Conservation (phyloP, 2,888 invertebrate species). For the Pollenia labialis region DNA sequence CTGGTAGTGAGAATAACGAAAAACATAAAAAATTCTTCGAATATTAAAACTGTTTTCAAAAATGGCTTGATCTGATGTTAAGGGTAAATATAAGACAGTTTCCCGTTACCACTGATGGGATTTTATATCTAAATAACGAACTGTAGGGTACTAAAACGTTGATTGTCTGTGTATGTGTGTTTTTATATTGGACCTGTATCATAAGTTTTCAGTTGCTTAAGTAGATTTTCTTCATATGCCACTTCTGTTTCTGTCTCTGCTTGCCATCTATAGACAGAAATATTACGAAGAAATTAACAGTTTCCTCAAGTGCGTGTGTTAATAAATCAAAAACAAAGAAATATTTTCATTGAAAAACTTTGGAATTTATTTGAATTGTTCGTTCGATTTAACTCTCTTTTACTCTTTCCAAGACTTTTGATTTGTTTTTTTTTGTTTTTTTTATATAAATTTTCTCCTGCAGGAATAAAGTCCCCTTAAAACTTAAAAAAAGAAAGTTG, state of each 20-base stretch:
- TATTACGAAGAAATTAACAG: background rate
- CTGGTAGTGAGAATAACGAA: no score
- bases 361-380: constrained; percentile 71
- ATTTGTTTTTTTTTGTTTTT: constrained; percentile 3
- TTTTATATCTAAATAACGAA: no score
- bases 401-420: background rate
- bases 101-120: no score
- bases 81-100: no score
- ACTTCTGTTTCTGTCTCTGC: constrained; percentile 16
- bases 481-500: constrained; percentile 16
- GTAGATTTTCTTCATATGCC: constrained; percentile 63
- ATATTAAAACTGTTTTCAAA: no score
- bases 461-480: background rate
- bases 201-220: constrained; percentile 53
- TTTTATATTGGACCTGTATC: background rate
- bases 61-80: no score
- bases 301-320: constrained; percentile 22
- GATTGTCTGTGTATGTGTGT: background rate
- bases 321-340: constrained; percentile 66
- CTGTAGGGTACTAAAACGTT: no score
- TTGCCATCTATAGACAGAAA: constrained; percentile 9
- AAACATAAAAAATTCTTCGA: no score
- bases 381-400: constrained; percentile 12
- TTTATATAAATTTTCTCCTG: background rate
- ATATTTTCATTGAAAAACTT: constrained; percentile 69